Conservation (phyloP, 2,113 vertebrate genomes). For the Bufo bufo region DNA sequence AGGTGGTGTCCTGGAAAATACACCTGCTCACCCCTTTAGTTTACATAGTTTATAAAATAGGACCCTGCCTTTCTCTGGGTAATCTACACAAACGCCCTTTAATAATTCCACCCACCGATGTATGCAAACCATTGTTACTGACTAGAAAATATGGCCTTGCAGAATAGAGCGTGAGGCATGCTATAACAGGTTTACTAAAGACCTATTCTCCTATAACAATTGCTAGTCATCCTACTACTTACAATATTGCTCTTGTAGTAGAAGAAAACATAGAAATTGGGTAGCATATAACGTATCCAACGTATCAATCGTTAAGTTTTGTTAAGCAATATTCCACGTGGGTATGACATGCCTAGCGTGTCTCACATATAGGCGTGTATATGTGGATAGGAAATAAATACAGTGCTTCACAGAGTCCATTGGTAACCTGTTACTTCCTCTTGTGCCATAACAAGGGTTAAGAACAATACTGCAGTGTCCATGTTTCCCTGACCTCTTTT, state of each 20-base stretch:
- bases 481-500: constrained; percentile 30
- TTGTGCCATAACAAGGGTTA: neutral
- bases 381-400: neutral
- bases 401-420: neutral
- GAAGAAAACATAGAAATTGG: neutral
- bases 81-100: neutral
- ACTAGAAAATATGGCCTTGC: neutral
- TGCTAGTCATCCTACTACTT: neutral
- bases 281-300: neutral
- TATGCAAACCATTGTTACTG: neutral
- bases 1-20: neutral
- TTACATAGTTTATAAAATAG: too few species aligned
- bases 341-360: neutral
- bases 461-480: constrained; percentile 11
- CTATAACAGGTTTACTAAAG: neutral
- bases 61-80: neutral
- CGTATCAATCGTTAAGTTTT: neutral
- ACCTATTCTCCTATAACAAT: neutral
- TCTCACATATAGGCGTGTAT: neutral
- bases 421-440: constrained; percentile 11
- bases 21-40: neutral
- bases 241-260: neutral
- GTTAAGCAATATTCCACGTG: neutral
- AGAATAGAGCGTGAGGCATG: neutral
- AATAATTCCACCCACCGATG: neutral